A percentile compares a stretch with the other conserved stretches of the same genome.
Conservation (phyloP, 2,113 vertebrate genomes). For the Tretioscincus oriximinensis region DNA sequence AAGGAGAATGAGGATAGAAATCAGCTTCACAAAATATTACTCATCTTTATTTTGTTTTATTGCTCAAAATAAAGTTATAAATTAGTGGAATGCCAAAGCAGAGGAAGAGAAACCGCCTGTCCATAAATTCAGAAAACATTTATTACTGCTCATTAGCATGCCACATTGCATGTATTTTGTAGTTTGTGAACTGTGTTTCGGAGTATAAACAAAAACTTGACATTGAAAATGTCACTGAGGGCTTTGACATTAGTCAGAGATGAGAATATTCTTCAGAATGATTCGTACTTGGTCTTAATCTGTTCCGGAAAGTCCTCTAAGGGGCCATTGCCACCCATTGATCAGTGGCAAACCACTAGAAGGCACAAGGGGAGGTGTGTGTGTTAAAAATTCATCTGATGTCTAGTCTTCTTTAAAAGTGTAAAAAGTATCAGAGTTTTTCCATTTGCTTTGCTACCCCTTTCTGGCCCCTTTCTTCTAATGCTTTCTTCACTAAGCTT, state of each 20-base stretch:
- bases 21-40: constrained; percentile 16
- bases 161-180: constrained; percentile 24
- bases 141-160: constrained; percentile 31
- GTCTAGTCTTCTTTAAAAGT: too few species aligned
- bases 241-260: constrained; percentile 4
- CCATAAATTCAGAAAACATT: constrained; percentile 41
- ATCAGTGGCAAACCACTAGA: too few species aligned
- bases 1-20: background rate
- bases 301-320: too few species aligned
- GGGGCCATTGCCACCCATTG: too few species aligned
- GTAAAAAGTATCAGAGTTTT: too few species aligned
- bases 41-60: constrained; percentile 35
- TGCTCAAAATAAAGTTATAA: constrained; percentile 40
- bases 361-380: too few species aligned
- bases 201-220: constrained; percentile 36
- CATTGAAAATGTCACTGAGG: constrained; percentile 28
- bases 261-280: background rate
- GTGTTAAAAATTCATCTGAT: too few species aligned
- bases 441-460: too few species aligned
- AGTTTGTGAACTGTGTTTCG: constrained; percentile 9
- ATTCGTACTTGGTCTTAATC: too few species aligned
- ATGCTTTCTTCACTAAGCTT: too few species aligned
- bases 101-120: constrained; percentile 22
- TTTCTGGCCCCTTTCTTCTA: too few species aligned
- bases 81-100: constrained; percentile 29